A percentile compares a stretch with the other conserved stretches of the same genome.
phyloP scores from a whole-genome alignment of 2,113 vertebrate genomes.

The Paedocypris sp. region DNA sequence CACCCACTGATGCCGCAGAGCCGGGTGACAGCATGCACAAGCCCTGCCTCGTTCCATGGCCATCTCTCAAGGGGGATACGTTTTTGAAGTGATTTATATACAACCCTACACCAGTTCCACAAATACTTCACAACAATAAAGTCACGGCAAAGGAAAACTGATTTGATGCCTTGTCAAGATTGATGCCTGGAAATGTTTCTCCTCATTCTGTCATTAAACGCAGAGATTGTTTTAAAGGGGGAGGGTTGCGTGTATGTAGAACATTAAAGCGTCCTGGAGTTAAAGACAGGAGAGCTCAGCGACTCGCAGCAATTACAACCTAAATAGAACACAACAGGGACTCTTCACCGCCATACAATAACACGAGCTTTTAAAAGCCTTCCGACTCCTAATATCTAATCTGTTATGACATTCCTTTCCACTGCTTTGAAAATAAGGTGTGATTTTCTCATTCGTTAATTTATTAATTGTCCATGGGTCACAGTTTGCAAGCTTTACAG shows the following conservation, averaged over 20 bases:
- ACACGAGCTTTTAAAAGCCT: too few species aligned
- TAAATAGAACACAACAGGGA: neutral
- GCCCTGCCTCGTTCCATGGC: neutral
- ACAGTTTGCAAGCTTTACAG: too few species aligned
- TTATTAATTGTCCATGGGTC: too few species aligned
- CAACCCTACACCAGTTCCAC: neutral
- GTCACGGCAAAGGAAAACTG: neutral
- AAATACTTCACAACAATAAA: constrained; percentile 2
- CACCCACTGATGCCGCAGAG: neutral
- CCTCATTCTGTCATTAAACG: constrained; percentile 16
- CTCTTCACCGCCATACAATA: neutral
- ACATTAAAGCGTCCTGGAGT: neutral
- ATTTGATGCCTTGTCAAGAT: constrained; percentile 9
- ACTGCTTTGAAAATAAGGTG: too few species aligned
- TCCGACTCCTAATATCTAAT: too few species aligned
- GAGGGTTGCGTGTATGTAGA: neutral
- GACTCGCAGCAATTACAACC: constrained; percentile 15
- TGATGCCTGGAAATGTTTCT: constrained; percentile 14
- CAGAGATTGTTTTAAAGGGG: neutral
- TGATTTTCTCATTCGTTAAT: too few species aligned
- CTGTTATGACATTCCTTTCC: too few species aligned
- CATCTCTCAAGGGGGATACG: neutral
- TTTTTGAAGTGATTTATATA: neutral
- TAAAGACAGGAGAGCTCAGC: neutral
- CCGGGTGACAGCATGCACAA: neutral